Percentiles rank a stretch among this genome's conserved stretches.
phyloP scores from a whole-genome alignment of 1,140 invertebrate genomes.

The Drosophila sp. region DNA sequence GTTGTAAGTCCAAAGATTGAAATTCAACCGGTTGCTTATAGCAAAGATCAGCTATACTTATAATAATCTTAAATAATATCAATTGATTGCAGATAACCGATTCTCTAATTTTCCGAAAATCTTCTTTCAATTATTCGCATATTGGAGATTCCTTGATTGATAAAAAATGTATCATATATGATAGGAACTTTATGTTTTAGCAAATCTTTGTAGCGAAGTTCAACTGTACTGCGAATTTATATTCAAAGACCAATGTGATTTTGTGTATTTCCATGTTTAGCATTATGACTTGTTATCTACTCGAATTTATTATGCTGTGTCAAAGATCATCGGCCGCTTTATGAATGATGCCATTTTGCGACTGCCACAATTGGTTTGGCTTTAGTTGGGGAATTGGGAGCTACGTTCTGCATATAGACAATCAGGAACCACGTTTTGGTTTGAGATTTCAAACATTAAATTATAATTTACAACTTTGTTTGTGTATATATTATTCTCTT shows the following conservation, averaged over 20 bases:
- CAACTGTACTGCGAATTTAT: background rate
- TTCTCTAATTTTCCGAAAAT: too few species aligned
- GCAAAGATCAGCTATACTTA: too few species aligned
- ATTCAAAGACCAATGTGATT: slow-evolving; percentile 24
- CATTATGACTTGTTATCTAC: slow-evolving; percentile 19
- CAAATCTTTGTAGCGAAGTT: background rate
- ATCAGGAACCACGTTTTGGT: slow-evolving; percentile 49
- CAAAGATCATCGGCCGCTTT: slow-evolving; percentile 38
- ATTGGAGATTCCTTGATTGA: too few species aligned
- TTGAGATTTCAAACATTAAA: slow-evolving; percentile 79
- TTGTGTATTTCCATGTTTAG: slow-evolving; percentile 32
- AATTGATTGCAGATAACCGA: too few species aligned
- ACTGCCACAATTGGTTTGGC: slow-evolving; percentile 44
- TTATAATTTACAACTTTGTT: slow-evolving; percentile 82
- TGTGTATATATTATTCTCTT: slow-evolving; percentile 12
- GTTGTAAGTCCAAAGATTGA: too few species aligned
- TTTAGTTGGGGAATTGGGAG: slow-evolving; percentile 18
- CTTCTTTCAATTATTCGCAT: too few species aligned
- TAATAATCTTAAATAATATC: too few species aligned
- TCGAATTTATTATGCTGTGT: slow-evolving; percentile 25
- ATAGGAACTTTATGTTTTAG: background rate
- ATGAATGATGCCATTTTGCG: slow-evolving; percentile 22
- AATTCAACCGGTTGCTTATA: too few species aligned
- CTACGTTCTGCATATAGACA: slow-evolving; percentile 5
- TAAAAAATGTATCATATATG: too few species aligned